Conservation (phyloP, 2,888 invertebrate species). For the Melanotus villosus region DNA sequence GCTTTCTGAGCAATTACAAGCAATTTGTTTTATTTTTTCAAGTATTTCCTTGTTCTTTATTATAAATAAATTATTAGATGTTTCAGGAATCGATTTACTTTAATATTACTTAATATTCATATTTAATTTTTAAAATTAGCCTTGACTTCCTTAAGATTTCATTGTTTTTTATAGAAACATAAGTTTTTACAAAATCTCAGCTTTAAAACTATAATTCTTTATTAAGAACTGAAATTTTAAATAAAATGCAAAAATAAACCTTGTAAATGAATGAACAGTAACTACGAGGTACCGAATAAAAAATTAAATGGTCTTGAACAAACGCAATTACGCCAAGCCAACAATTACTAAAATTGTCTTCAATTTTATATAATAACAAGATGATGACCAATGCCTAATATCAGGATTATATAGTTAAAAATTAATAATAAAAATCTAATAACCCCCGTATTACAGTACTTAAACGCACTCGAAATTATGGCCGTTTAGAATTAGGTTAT, state of each 20-base stretch:
- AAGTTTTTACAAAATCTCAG: too few relatives aligned
- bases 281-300: slow-evolving; percentile 3
- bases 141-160: too few relatives aligned
- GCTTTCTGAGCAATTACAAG: too few relatives aligned
- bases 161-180: too few relatives aligned
- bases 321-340: slow-evolving; percentile 22
- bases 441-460: slow-evolving; percentile 17
- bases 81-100: too few relatives aligned
- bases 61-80: too few relatives aligned
- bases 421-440: slow-evolving; percentile 36
- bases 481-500: slow-evolving; percentile 27
- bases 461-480: slow-evolving; percentile 17
- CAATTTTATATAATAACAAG: slow-evolving; percentile 32
- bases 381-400: slow-evolving; percentile 32
- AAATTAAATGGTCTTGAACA: slow-evolving; percentile 8
- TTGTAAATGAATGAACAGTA: neutral
- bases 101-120: too few relatives aligned
- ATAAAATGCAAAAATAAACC: neutral
- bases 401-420: slow-evolving; percentile 22
- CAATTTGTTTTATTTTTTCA: too few relatives aligned
- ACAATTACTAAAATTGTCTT: slow-evolving; percentile 32
- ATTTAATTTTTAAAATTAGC: too few relatives aligned
- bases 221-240: too few relatives aligned
- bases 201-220: too few relatives aligned
- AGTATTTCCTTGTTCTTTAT: too few relatives aligned